Base-by-base conservation (phyloP, 2,797 vertebrate species). In the Remorina albescens region DNA sequence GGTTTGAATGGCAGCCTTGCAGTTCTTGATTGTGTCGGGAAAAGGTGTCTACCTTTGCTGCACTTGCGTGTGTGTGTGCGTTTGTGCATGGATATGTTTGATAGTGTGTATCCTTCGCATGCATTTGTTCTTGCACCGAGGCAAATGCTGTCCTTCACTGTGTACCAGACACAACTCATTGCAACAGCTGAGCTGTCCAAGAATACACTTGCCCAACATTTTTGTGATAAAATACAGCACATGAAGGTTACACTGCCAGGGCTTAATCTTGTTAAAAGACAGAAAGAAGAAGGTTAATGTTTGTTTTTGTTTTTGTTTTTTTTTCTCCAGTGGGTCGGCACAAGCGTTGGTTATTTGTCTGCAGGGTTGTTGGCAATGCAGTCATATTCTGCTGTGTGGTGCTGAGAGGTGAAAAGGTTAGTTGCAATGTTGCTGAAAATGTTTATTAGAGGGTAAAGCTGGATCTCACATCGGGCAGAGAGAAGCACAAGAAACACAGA, bases 1-100 rank as follows among this genome's bases (percentile, higher is more conserved):
- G 65, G 79, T 81, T 67, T 51, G 51, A 76, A 57, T 76, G 56
- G 59, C 37, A 19, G 46, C 72, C 49, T 78, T 70, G 71, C 36
- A 49, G 0, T 39, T 72, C 30, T 6, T 39, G 71, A 6, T 51
- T 62, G 56, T 57, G 66, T 60, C 37, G 25, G 50, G 55, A 60
- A 55, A 62, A n/a, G 25, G 49, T 71, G 49, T 67, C 62, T 1
- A 69, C 72, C 74, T 64, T 71, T 51, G 46, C 44, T 1, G 26
- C 25, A 57, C 56, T 42, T 69, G 23, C 3, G 5, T 66, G 19
- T 60, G 46, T 82, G 67, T 59, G 68, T 57, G 16, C 61, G n/a
- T 16, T 34, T 62, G 42, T 60, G 28, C 26, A 30, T 9, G 16
- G 3, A 9, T 42, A 23, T 60, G 30, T 46, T 32, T 70, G 50